Evolutionary conservation across 2,113 vertebrate species (phyloP).

Genomic region (Periophthalmus modestus): DNA sequence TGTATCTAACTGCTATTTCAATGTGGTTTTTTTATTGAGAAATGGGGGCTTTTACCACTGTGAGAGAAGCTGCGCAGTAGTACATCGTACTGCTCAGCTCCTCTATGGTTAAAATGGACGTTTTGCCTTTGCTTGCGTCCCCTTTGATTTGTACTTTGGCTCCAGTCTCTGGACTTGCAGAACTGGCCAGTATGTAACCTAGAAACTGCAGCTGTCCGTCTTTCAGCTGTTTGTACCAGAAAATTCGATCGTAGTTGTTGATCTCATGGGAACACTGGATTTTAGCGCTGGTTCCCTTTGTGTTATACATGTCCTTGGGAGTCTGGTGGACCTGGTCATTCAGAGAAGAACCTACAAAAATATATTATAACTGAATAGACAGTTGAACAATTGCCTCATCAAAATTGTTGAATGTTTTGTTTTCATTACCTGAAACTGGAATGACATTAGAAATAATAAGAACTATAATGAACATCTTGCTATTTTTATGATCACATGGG

Average conservation of each 20-base stretch:
- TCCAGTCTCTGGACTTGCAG: background rate
- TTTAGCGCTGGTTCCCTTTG: conserved; percentile 6
- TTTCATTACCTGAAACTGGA: conserved; percentile 33
- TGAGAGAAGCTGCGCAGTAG: conserved; percentile 40
- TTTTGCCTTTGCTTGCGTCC: background rate
- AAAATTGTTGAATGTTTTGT: background rate
- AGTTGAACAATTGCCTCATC: background rate
- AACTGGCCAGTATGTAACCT: conserved; percentile 1
- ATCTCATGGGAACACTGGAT: conserved; percentile 34
- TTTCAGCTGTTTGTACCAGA: conserved; percentile 36
- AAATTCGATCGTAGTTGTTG: conserved; percentile 11
- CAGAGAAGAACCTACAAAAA: conserved; percentile 11
- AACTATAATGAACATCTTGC: conserved; percentile 12
- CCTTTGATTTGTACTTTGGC: conserved; percentile 5
- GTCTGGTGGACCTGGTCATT: conserved; percentile 20
- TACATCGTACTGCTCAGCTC: conserved; percentile 20
- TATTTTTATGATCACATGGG: background rate
- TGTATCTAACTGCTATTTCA: background rate
- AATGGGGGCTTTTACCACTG: conserved; percentile 9
- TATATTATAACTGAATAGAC: background rate
- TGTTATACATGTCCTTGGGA: conserved; percentile 2
- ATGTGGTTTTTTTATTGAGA: conserved; percentile 10
- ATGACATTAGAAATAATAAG: background rate
- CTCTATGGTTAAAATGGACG: conserved; percentile 6
- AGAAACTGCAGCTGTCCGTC: conserved; percentile 21